phyloP scores from a whole-genome alignment of 1,140 invertebrate genomes.

The Ladona fulva region DNA sequence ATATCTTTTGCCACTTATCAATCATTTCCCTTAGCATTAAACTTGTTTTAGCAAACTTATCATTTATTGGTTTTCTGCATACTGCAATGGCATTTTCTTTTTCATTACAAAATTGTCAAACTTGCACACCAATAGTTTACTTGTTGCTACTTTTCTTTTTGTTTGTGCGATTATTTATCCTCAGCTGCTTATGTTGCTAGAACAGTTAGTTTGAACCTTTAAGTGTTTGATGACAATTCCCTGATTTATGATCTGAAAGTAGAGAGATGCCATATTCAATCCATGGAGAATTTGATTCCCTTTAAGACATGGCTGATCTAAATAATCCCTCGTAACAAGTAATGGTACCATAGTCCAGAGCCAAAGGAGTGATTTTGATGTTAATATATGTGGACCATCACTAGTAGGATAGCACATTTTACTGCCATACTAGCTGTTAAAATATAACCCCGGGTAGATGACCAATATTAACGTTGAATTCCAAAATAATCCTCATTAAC shows the following conservation, averaged over 20 bases:
- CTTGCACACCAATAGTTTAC: neutral
- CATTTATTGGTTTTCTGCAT: too few relatives aligned
- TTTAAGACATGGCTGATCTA: too few relatives aligned
- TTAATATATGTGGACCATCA: neutral
- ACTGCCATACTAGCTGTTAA: neutral
- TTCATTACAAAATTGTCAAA: neutral
- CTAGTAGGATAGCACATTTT: neutral
- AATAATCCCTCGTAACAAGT: too few relatives aligned
- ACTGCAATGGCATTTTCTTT: too few relatives aligned
- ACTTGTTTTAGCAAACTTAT: too few relatives aligned
- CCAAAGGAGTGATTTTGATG: too few relatives aligned
- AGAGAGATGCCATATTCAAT: neutral
- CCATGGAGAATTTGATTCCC: too few relatives aligned
- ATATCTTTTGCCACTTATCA: too few relatives aligned
- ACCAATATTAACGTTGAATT: neutral
- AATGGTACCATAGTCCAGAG: too few relatives aligned
- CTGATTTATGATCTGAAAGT: neutral
- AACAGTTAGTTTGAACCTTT: neutral
- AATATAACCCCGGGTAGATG: neutral
- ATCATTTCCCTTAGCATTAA: too few relatives aligned
- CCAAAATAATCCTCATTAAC: neutral
- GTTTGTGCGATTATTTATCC: neutral
- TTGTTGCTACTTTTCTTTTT: constrained; percentile 2
- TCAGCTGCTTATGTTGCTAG: neutral
- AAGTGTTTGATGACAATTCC: neutral